These are phyloP conservation scores for Echiichthys vipera DNA, from an alignment of 2,797 vertebrate species.

Conservation along the genomic window DNA sequence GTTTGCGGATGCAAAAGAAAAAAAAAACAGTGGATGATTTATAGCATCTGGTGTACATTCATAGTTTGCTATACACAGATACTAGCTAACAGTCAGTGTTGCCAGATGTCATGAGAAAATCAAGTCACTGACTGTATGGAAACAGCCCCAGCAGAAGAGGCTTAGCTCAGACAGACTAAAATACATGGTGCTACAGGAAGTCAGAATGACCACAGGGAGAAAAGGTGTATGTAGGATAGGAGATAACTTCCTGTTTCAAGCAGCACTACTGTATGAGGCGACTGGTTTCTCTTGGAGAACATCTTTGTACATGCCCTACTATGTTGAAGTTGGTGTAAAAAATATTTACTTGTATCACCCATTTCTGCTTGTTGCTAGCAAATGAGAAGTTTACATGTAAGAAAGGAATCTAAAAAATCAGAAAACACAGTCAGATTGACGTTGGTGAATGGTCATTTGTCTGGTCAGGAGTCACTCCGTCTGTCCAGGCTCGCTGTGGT, in stretches of 20 bases:
- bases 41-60: too few relatives aligned
- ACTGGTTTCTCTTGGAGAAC: not conserved
- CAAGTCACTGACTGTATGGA: too few relatives aligned
- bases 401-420: not conserved
- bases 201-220: not conserved
- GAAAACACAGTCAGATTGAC: slow-evolving; percentile 1
- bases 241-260: not conserved
- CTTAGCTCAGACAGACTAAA: not conserved
- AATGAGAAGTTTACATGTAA: not conserved
- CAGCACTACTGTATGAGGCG: too few relatives aligned
- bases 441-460: slow-evolving; percentile 14
- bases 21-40: too few relatives aligned
- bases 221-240: not conserved
- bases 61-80: too few relatives aligned
- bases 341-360: not conserved
- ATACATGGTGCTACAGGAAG: too few relatives aligned
- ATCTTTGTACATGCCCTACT: not conserved
- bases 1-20: too few relatives aligned
- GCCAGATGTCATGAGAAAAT: too few relatives aligned
- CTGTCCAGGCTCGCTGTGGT: slow-evolving; percentile 11
- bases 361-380: not conserved
- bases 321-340: not conserved
- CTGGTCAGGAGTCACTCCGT: slow-evolving; percentile 38
- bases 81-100: too few relatives aligned
- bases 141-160: too few relatives aligned